A percentile compares a stretch with the other conserved stretches of the same genome.
These are phyloP conservation scores for Zaprionus ornatus DNA, from an alignment of 1,140 invertebrate species.

Conservation along the genomic window DNA sequence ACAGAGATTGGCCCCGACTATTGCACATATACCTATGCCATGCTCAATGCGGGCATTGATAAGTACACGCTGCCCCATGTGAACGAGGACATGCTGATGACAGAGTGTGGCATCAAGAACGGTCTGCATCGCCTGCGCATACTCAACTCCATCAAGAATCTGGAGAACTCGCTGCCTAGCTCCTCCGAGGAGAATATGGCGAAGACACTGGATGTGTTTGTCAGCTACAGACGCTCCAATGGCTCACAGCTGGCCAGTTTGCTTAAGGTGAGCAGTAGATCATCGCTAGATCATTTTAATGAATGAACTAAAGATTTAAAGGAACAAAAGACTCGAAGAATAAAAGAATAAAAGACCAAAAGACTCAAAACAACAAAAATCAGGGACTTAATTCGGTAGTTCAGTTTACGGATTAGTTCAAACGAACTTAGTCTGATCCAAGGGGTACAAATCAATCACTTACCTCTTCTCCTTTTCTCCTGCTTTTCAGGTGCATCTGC, in stretches of 20 bases:
- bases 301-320: too few relatives aligned
- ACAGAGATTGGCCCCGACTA: conserved; percentile 95
- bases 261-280: conserved; percentile 86
- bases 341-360: too few relatives aligned
- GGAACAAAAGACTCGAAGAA: too few relatives aligned
- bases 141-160: conserved; percentile 92
- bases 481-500: conserved; percentile 91
- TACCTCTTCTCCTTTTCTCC: neutral
- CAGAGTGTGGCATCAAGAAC: conserved; percentile 96
- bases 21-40: conserved; percentile 97
- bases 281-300: neutral
- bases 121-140: conserved; percentile 97
- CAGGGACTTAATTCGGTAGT: too few relatives aligned
- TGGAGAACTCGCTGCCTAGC: conserved; percentile 87
- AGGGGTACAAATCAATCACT: neutral
- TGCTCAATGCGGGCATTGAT: conserved; percentile 97
- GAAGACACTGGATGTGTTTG: conserved; percentile 97
- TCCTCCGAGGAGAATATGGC: conserved; percentile 91
- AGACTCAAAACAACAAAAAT: too few relatives aligned
- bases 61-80: conserved; percentile 91
- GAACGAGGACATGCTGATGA: conserved; percentile 94
- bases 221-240: conserved; percentile 98
- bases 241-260: conserved; percentile 98
- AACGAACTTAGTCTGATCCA: too few relatives aligned
- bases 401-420: too few relatives aligned